These are phyloP conservation scores for Anthonomus grandis DNA, from an alignment of 1,140 invertebrate species.

Conservation along the genomic window DNA sequence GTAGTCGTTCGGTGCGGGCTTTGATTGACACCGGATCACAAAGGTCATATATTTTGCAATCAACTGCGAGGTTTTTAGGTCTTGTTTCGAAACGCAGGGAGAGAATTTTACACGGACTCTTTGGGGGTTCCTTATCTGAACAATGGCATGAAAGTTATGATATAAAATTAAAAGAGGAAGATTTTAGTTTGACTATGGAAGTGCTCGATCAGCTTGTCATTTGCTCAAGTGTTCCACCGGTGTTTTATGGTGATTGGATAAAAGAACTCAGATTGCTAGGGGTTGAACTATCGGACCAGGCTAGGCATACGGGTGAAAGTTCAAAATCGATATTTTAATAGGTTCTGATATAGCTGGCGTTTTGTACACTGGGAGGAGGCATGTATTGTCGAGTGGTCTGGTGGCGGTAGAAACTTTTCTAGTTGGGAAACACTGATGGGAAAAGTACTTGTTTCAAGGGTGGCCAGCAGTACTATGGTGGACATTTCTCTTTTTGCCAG, in stretches of 20 bases:
- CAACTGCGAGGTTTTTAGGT: too few relatives aligned
- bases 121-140: neutral
- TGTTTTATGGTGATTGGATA: slow-evolving; percentile 18
- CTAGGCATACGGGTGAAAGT: neutral
- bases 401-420: slow-evolving; percentile 43
- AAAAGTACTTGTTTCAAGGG: slow-evolving; percentile 17
- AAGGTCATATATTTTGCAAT: too few relatives aligned
- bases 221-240: slow-evolving; percentile 13
- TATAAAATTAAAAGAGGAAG: too few relatives aligned
- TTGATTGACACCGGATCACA: too few relatives aligned
- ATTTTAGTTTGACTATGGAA: slow-evolving; percentile 1
- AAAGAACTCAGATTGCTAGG: slow-evolving; percentile 2
- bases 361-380: slow-evolving; percentile 36
- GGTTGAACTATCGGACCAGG: slow-evolving; percentile 15
- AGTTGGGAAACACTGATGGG: slow-evolving; percentile 43
- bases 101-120: neutral
- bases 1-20: too few relatives aligned
- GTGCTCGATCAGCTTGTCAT: slow-evolving; percentile 19
- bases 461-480: neutral
- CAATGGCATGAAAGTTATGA: too few relatives aligned
- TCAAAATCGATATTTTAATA: slow-evolving; percentile 22
- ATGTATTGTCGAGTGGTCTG: slow-evolving; percentile 34
- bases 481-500: neutral
- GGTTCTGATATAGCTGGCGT: slow-evolving; percentile 17
- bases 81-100: too few relatives aligned